Evolutionary conservation across 2,113 vertebrate genomes (phyloP).

Genomic region (Chlamydotis undulata): DNA sequence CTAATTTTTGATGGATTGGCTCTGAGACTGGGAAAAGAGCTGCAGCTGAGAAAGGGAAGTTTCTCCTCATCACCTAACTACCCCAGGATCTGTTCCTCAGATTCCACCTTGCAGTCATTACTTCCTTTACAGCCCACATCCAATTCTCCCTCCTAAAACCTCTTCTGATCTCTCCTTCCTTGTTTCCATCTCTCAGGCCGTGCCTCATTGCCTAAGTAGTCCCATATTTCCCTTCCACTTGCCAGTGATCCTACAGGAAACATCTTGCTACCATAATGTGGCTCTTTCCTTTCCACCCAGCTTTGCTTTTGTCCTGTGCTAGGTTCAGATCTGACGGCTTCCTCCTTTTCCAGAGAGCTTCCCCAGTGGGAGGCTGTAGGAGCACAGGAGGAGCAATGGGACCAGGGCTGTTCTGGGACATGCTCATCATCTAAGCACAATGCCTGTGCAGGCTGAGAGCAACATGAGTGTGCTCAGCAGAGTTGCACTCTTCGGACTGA

Average conservation of each 20-base stretch:
- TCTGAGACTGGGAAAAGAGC: slow-evolving; percentile 23
- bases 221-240: slow-evolving; percentile 28
- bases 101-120: background rate
- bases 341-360: background rate
- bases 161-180: slow-evolving; percentile 35
- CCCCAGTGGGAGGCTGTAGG: fast-evolving
- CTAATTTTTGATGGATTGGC: slow-evolving; percentile 9
- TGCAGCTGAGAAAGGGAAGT: slow-evolving; percentile 15
- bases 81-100: slow-evolving; percentile 24
- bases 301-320: background rate
- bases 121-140: slow-evolving; percentile 25
- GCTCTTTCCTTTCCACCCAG: background rate
- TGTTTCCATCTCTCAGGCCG: background rate
- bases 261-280: slow-evolving; percentile 22
- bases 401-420: background rate
- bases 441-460: fast-evolving
- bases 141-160: background rate
- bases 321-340: background rate
- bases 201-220: slow-evolving; percentile 18
- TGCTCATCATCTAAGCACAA: fast-evolving
- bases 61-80: background rate
- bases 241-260: slow-evolving; percentile 28
- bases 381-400: background rate
- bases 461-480: fast-evolving
- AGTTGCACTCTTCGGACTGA: fast-evolving